A percentile compares a stretch with the other conserved stretches of the same genome.
Evolutionary conservation across 2,888 invertebrate genomes (phyloP).

Genomic region (Eupithecia exiguata): DNA sequence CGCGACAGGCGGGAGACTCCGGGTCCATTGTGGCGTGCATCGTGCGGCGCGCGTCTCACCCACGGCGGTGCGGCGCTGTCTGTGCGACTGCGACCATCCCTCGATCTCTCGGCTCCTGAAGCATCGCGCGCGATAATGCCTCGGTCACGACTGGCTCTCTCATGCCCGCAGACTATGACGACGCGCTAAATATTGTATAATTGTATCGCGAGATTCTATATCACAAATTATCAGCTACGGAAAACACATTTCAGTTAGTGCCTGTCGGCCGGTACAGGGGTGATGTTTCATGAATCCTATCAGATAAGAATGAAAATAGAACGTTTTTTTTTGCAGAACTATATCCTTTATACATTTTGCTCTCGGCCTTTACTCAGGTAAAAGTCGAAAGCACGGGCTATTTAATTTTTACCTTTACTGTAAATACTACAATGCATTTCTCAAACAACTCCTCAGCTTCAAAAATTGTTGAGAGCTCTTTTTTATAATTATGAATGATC

Average conservation of each 20-base stretch:
- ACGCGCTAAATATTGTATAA: slow-evolving; percentile 80
- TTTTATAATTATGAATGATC: background rate
- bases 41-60: slow-evolving; percentile 65
- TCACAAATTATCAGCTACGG: slow-evolving; percentile 80
- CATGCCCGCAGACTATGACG: slow-evolving; percentile 64
- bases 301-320: background rate
- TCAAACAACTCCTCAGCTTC: background rate
- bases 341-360: background rate
- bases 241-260: slow-evolving; percentile 77
- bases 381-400: background rate
- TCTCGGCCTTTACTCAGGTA: background rate
- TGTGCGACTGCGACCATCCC: slow-evolving; percentile 73
- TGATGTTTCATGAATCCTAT: slow-evolving; percentile 4
- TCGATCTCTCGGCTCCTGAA: slow-evolving; percentile 72
- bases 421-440: background rate
- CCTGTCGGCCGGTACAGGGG: slow-evolving; percentile 68
- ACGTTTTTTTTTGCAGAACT: background rate
- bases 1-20: slow-evolving; percentile 78
- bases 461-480: background rate
- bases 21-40: slow-evolving; percentile 72
- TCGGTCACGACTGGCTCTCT: slow-evolving; percentile 78
- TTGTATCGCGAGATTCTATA: slow-evolving; percentile 80
- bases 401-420: background rate
- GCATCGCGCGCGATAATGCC: slow-evolving; percentile 81
- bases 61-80: slow-evolving; percentile 56